Evolutionary conservation across 2,888 invertebrate genomes (phyloP).

Genomic region (Emmelina monodactyla): DNA sequence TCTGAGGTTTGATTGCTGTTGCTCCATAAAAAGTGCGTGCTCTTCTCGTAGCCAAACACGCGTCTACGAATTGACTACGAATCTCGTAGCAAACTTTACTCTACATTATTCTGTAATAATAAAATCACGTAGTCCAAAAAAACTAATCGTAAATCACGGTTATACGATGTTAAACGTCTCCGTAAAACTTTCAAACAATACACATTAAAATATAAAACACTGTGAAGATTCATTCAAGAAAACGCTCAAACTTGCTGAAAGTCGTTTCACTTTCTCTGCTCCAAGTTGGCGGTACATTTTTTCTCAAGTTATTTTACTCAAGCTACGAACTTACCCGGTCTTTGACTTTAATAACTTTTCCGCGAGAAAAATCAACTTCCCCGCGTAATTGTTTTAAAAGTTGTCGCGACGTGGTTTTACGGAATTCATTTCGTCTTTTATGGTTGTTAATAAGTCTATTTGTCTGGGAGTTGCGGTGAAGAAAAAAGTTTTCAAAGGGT

Average conservation of each 20-base stretch:
- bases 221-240: conserved; percentile 7
- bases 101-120: no score
- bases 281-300: conserved; percentile 52
- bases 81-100: no score
- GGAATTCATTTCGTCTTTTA: background rate
- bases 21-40: no score
- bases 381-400: background rate
- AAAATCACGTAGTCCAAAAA: no score
- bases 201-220: no score
- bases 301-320: conserved; percentile 59
- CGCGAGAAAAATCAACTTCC: conserved; percentile 25
- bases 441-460: background rate
- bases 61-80: no score
- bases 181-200: no score
- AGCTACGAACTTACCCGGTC: conserved; percentile 65
- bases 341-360: conserved; percentile 67
- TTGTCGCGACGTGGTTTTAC: background rate
- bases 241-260: conserved; percentile 18
- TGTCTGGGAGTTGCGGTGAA: background rate
- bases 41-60: no score
- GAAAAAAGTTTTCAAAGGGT: background rate
- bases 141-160: no score
- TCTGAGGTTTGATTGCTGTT: no score
- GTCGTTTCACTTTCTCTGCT: conserved; percentile 53
- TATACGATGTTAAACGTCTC: no score